Conservation (phyloP, 2,113 vertebrate genomes). For the Heterotilapia buettikoferi region DNA sequence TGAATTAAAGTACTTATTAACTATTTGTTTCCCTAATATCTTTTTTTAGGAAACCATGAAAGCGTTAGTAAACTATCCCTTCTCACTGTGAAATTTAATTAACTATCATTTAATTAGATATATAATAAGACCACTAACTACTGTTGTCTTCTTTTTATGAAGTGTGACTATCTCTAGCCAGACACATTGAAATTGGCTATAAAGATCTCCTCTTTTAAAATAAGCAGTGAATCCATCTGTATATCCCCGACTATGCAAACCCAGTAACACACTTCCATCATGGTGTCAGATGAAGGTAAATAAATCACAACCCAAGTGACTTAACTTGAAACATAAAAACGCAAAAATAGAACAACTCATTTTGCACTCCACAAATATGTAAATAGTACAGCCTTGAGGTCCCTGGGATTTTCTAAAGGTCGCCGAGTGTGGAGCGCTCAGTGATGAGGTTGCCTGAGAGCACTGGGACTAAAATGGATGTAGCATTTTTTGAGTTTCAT, state of each 20-base stretch:
- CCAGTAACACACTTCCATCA: not conserved
- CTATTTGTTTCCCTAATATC: no score
- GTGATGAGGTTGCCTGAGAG: not conserved
- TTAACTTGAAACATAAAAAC: not conserved
- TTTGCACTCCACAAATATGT: not conserved
- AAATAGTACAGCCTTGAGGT: not conserved
- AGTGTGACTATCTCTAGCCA: not conserved
- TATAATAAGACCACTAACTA: not conserved
- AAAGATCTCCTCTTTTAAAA: not conserved
- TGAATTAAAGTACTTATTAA: no score
- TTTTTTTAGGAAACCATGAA: not conserved
- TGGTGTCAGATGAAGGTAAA: not conserved
- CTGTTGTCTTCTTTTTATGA: not conserved
- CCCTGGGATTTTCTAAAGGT: not conserved
- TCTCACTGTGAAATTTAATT: not conserved
- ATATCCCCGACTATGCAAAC: not conserved
- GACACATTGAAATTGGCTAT: not conserved
- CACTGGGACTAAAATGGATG: not conserved
- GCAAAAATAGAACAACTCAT: not conserved
- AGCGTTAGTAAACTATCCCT: not conserved
- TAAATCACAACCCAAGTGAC: not conserved
- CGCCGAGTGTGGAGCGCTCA: not conserved
- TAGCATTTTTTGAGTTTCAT: not conserved
- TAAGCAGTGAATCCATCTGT: not conserved
- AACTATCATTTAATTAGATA: not conserved